Conservation (phyloP, 2,113 vertebrate species). For the Strix aluco region DNA sequence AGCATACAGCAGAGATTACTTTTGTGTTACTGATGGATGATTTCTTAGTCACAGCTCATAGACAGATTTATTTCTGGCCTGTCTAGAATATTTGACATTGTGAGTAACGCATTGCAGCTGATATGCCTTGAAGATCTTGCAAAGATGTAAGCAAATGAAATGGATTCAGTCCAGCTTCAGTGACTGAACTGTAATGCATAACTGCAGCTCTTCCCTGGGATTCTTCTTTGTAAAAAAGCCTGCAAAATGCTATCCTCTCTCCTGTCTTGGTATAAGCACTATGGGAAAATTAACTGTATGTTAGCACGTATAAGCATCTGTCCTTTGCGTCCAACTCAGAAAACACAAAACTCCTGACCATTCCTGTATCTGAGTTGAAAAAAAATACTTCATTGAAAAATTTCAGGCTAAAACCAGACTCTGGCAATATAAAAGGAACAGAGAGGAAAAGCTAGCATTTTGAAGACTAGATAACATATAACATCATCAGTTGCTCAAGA, state of each 20-base stretch:
- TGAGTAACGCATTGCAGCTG: slow-evolving; percentile 36
- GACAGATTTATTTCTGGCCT: slow-evolving; percentile 50
- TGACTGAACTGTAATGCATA: neutral
- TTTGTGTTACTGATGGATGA: slow-evolving; percentile 40
- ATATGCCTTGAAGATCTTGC: slow-evolving; percentile 44
- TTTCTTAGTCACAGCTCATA: slow-evolving; percentile 38
- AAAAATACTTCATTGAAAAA: neutral
- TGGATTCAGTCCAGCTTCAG: slow-evolving; percentile 19
- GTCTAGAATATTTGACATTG: slow-evolving; percentile 50
- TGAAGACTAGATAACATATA: neutral
- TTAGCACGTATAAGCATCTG: neutral
- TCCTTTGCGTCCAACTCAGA: neutral
- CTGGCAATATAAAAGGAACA: neutral
- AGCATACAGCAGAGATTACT: slow-evolving; percentile 11
- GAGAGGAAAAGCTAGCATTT: neutral
- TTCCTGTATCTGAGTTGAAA: neutral
- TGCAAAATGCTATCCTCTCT: neutral
- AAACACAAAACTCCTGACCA: neutral
- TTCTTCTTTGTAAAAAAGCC: neutral
- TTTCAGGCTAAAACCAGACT: neutral
- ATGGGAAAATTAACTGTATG: neutral
- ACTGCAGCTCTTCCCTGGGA: neutral
- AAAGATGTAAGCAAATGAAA: slow-evolving; percentile 32
- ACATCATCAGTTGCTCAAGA: neutral
- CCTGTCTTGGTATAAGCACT: neutral